Conservation (phyloP, 2,113 vertebrate species). For the Sus scrofa region DNA sequence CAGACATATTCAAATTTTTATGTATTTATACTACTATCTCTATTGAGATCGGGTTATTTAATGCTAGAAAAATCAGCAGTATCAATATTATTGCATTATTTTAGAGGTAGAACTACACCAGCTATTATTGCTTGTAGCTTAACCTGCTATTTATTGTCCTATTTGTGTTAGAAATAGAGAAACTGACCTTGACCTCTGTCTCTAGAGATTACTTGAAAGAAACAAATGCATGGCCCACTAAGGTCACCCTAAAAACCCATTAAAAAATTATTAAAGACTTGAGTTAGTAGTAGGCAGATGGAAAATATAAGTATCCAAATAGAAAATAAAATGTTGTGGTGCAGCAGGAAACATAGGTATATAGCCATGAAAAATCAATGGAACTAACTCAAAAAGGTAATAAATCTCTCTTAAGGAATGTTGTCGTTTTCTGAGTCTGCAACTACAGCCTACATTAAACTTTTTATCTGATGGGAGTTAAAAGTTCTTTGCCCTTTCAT, state of each 20-base stretch:
- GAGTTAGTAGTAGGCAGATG: constrained; percentile 67
- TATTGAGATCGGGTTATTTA: neutral
- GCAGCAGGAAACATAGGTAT: constrained; percentile 51
- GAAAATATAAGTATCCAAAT: constrained; percentile 69
- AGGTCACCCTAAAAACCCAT: constrained; percentile 69
- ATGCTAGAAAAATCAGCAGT: neutral
- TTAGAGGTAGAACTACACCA: neutral
- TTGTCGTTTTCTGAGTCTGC: constrained; percentile 68
- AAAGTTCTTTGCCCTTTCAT: constrained; percentile 54
- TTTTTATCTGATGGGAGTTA: constrained; percentile 59
- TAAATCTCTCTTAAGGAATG: constrained; percentile 73
- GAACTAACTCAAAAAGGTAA: constrained; percentile 52
- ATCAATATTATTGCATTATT: neutral
- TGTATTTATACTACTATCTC: neutral
- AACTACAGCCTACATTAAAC: constrained; percentile 32
- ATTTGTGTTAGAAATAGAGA: constrained; percentile 74
- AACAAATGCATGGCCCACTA: constrained; percentile 63
- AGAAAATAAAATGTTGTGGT: constrained; percentile 70
- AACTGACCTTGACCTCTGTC: constrained; percentile 63
- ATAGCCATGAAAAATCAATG: constrained; percentile 77
- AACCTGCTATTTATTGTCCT: constrained; percentile 73
- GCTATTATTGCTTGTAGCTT: constrained; percentile 41
- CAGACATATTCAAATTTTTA: constrained; percentile 1
- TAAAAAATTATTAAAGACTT: constrained; percentile 62
- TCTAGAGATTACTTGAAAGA: constrained; percentile 69